Percentiles rank a stretch among this genome's conserved stretches.
These are phyloP conservation scores for Stenichneumon culpator DNA, from an alignment of 2,888 invertebrate genomes.

Conservation along the genomic window DNA sequence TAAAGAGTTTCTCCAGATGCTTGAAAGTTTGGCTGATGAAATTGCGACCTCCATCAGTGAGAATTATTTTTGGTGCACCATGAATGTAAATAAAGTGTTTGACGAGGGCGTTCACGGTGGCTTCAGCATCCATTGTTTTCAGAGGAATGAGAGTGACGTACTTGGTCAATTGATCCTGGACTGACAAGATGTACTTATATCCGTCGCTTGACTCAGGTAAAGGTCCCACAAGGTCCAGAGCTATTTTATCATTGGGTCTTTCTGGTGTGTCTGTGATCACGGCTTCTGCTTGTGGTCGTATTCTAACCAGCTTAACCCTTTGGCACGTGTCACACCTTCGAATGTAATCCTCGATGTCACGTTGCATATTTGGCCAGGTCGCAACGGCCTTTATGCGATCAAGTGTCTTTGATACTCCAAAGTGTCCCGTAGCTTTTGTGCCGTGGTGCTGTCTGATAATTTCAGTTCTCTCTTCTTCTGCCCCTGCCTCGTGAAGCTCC, in stretches of 20 bases:
- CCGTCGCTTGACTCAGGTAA: too few species aligned
- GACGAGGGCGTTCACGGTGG: not conserved
- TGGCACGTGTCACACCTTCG: conserved; percentile 5
- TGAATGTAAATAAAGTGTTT: not conserved
- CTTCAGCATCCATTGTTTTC: too few species aligned
- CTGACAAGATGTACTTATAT: too few species aligned
- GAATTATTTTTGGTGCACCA: too few species aligned
- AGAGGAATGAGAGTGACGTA: too few species aligned
- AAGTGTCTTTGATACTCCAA: conserved; percentile 6
- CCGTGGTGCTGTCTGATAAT: not conserved
- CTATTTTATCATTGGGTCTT: too few species aligned
- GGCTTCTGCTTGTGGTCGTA: not conserved
- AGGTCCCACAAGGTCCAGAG: too few species aligned
- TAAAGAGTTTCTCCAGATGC: conserved; percentile 26
- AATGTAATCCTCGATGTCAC: conserved; percentile 11
- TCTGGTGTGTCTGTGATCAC: not conserved
- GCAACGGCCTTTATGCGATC: not conserved
- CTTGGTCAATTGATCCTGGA: too few species aligned
- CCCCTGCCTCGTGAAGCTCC: conserved; percentile 5
- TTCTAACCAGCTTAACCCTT: not conserved
- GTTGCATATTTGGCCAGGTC: conserved; percentile 1
- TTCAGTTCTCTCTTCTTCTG: not conserved
- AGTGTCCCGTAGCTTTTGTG: not conserved
- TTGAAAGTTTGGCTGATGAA: not conserved
- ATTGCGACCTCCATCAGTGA: too few species aligned